Evolutionary conservation across 1,140 invertebrate genomes (phyloP).

Genomic region (Bradysia coprophila): DNA sequence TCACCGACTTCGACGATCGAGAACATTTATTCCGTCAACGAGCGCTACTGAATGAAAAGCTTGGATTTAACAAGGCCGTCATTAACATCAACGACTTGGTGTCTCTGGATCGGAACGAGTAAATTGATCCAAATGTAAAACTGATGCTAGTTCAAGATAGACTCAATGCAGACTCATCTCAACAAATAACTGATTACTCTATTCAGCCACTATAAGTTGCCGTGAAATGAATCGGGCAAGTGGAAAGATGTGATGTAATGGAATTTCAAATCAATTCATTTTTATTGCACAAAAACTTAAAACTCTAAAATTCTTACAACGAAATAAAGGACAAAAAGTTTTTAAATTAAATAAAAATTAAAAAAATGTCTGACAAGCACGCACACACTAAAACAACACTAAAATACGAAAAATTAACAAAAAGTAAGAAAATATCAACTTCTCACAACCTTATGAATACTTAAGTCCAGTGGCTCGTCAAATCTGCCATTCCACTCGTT

Average conservation of each 20-base stretch:
- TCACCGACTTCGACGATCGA: constrained; percentile 23
- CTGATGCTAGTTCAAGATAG: constrained; percentile 27
- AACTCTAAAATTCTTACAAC: no score
- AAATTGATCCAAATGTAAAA: constrained; percentile 4
- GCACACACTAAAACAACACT: no score
- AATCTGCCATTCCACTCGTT: background rate
- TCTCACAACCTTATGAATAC: no score
- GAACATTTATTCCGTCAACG: constrained; percentile 39
- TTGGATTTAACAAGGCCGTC: constrained; percentile 60
- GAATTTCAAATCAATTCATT: no score
- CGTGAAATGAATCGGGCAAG: constrained; percentile 72
- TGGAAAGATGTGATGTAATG: no score
- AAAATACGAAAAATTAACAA: no score
- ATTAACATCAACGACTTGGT: constrained; percentile 62
- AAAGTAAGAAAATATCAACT: no score
- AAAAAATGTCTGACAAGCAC: no score
- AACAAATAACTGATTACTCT: constrained; percentile 7
- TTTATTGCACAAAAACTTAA: no score
- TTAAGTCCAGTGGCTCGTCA: background rate
- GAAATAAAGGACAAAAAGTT: no score
- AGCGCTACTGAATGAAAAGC: constrained; percentile 49
- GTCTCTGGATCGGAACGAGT: constrained; percentile 49
- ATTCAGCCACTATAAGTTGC: constrained; percentile 38
- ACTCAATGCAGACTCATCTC: constrained; percentile 12
- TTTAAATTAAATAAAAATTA: no score